Conservation (phyloP, 2,797 vertebrate species). For the Eremophila alpestris region DNA sequence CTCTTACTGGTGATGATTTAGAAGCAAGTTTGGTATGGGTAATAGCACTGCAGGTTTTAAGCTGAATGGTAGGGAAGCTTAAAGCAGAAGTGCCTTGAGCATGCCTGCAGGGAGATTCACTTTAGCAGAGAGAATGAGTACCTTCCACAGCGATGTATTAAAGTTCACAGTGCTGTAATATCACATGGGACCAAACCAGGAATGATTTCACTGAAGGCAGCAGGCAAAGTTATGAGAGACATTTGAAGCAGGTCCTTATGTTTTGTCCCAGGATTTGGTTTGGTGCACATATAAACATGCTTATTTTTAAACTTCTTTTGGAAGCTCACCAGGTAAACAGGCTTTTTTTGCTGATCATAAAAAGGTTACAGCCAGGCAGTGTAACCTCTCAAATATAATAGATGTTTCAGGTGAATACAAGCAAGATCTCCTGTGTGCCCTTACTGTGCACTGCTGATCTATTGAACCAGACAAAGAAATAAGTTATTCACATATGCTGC, state of each 20-base stretch:
- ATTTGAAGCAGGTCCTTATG: background rate
- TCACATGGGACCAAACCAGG: background rate
- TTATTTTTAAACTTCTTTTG: background rate
- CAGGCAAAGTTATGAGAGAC: background rate
- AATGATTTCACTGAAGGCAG: background rate
- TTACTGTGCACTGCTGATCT: background rate
- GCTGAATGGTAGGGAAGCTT: background rate
- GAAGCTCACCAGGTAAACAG: background rate
- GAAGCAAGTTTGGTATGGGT: background rate
- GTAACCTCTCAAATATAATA: background rate
- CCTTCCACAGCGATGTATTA: background rate
- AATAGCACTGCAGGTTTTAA: background rate
- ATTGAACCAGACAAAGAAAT: background rate
- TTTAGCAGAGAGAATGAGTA: background rate
- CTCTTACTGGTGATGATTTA: background rate
- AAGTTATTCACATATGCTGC: background rate
- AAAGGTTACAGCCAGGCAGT: background rate
- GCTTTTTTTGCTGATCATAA: background rate
- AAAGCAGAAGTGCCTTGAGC: conserved; percentile 36
- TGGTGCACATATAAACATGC: background rate
- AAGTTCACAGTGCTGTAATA: background rate
- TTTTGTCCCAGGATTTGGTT: background rate
- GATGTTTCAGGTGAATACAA: background rate
- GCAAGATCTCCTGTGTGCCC: background rate
- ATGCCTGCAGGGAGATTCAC: background rate